A percentile compares a stretch with the other conserved stretches of the same genome.
Conservation (phyloP, 2,113 vertebrate species). For the Columba janthina region DNA sequence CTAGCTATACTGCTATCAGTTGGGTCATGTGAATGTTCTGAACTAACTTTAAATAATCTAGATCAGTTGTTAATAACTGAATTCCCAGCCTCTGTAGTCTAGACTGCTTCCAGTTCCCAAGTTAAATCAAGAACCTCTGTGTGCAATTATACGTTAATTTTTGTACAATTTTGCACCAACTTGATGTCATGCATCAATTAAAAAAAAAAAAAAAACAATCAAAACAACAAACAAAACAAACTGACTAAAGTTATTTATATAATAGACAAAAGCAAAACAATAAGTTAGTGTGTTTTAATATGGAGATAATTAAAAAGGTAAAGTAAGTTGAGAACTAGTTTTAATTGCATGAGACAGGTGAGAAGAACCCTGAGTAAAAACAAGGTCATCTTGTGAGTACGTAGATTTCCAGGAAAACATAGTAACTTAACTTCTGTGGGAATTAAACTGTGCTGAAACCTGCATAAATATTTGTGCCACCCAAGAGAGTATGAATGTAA, state of each 20-base stretch:
- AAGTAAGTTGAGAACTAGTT: not conserved
- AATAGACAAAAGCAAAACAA: not conserved
- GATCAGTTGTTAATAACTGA: not conserved
- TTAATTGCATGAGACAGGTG: not conserved
- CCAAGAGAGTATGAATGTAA: constrained; percentile 26
- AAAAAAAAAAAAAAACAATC: not conserved
- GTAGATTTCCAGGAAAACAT: constrained; percentile 19
- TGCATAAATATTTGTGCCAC: constrained; percentile 65
- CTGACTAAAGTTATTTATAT: not conserved
- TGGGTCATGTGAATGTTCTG: not conserved
- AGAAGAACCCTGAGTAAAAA: not conserved
- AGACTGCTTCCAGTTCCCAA: not conserved
- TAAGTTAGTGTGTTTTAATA: not conserved
- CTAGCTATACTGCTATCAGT: not conserved
- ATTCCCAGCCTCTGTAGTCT: not conserved
- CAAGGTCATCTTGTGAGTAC: constrained; percentile 6
- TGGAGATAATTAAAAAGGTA: not conserved
- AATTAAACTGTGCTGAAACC: constrained; percentile 54
- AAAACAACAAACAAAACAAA: too few species aligned
- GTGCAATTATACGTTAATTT: not conserved
- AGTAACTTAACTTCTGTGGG: not conserved
- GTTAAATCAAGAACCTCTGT: not conserved
- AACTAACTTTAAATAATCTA: not conserved
- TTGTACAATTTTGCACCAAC: not conserved
- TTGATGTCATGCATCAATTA: not conserved